These are phyloP conservation scores for Calliphora vicina DNA, from an alignment of 1,140 invertebrate species.

Conservation along the genomic window DNA sequence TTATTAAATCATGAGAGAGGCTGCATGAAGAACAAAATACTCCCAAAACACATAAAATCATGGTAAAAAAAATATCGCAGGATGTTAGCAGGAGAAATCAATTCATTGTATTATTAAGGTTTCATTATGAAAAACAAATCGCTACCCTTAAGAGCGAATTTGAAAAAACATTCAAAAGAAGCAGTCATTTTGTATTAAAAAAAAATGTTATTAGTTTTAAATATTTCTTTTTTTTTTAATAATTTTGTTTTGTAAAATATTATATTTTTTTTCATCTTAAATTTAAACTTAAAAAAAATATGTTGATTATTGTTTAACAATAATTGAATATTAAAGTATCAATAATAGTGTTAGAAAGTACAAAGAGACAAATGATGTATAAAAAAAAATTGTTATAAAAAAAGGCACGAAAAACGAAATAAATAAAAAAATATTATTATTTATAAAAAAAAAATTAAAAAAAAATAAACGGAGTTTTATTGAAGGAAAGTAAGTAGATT, in stretches of 20 bases:
- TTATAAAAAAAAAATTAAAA: slow-evolving; percentile 10
- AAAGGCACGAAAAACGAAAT: background rate
- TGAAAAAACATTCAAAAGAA: too few species aligned
- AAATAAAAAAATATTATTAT: background rate
- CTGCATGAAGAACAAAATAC: background rate
- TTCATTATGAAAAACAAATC: background rate
- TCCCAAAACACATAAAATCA: background rate
- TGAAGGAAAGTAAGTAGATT: too few species aligned
- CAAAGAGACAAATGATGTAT: slow-evolving; percentile 24
- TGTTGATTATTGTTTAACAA: too few species aligned
- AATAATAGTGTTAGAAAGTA: background rate
- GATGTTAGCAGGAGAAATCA: background rate
- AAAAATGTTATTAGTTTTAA: too few species aligned
- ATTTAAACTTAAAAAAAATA: too few species aligned
- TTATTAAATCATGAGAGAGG: slow-evolving; percentile 46
- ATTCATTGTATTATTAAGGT: background rate
- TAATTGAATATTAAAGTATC: too few species aligned
- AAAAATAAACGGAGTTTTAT: too few species aligned
- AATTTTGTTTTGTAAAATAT: too few species aligned
- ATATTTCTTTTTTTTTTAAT: too few species aligned
- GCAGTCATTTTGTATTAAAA: too few species aligned
- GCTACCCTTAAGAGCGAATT: too few species aligned
- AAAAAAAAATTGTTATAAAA: background rate
- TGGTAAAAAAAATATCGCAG: background rate
- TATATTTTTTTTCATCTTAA: too few species aligned